Conservation (phyloP, 2,888 invertebrate species). For the Ormyrus labotus region DNA sequence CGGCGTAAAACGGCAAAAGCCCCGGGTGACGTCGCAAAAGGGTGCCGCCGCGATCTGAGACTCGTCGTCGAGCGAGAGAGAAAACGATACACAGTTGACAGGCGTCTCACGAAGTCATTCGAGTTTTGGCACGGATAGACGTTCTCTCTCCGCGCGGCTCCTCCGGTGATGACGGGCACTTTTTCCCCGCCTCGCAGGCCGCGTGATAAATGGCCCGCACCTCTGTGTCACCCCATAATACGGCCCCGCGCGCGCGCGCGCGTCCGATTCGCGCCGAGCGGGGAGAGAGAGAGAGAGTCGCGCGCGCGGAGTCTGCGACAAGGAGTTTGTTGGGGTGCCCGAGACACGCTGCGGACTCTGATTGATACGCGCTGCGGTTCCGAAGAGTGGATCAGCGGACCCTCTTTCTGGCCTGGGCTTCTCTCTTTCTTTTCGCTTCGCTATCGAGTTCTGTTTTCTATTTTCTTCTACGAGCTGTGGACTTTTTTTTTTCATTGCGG, state of each 20-base stretch:
- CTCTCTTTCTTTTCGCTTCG: slow-evolving; percentile 11
- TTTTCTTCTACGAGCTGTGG: background rate
- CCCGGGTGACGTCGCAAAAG: background rate
- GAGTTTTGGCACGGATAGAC: slow-evolving; percentile 68
- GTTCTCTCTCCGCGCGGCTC: slow-evolving; percentile 1
- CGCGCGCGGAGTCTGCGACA: slow-evolving; percentile 60
- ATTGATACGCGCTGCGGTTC: slow-evolving; percentile 65
- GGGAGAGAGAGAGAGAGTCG: slow-evolving; percentile 7
- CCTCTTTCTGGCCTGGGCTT: slow-evolving; percentile 3
- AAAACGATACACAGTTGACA: slow-evolving; percentile 71
- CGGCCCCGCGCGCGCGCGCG: background rate
- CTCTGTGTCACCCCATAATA: slow-evolving; percentile 56
- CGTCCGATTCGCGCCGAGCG: slow-evolving; percentile 60
- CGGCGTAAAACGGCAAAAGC: background rate
- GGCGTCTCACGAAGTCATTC: slow-evolving; percentile 74
- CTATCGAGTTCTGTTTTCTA: background rate
- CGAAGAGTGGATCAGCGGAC: background rate
- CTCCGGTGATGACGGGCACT: slow-evolving; percentile 71
- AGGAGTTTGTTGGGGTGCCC: slow-evolving; percentile 61
- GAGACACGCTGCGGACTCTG: slow-evolving; percentile 68
- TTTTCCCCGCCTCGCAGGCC: slow-evolving; percentile 66
- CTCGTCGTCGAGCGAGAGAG: background rate
- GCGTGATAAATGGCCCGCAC: slow-evolving; percentile 73
- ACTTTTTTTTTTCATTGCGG: background rate
- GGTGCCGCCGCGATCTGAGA: background rate